Base-by-base conservation (phyloP, 2,888 invertebrate genomes). In the Entomobrya proxima region DNA sequence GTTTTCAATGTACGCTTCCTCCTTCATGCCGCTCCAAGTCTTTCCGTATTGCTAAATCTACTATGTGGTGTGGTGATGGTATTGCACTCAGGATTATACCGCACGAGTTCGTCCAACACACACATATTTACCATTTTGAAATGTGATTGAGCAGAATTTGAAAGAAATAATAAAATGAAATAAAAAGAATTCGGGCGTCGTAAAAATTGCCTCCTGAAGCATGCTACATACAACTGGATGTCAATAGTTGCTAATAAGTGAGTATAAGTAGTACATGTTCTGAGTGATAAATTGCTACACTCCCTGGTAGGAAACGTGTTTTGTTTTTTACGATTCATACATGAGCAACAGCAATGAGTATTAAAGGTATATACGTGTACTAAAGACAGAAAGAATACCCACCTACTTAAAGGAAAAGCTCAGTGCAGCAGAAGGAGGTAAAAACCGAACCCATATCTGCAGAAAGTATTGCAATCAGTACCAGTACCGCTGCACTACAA, bases 291-390 rank as follows among this genome's bases (percentile, higher is more conserved):
- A 69, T 69, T 69, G 44, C 27, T 69, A 40, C 13, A 44, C 69
- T 69, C 69, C 44, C 69, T 69, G 69, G 69, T 69, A 69, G 24
- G 69, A 69, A 69, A 69, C 69, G 69, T 69, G 69, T 69, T 69
- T 44, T 24, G 24, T 61, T 67, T 67, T 69, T 69, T 69, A 69
- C 69, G 69, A 69, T 44, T 37, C 13, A 37, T 21, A 21, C 35
- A 67, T 67, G 37, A 67, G 37, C 64, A 37, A 35, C 21, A n/a
- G n/a, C n/a, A n/a, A n/a, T 37, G 64, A 67, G 21, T 35, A 67
- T 37, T 18, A 0, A 61, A 13, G 30, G 13, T 18, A 7, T 18
- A 52, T 7, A 7, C 7, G 18, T 52, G 18, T 27, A 30, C 15
- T 27, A 58, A 24, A 44, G n/a, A 6, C 69, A 44, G 2, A 55